Conservation (phyloP, 2,113 vertebrate genomes). For the Geococcyx californianus region DNA sequence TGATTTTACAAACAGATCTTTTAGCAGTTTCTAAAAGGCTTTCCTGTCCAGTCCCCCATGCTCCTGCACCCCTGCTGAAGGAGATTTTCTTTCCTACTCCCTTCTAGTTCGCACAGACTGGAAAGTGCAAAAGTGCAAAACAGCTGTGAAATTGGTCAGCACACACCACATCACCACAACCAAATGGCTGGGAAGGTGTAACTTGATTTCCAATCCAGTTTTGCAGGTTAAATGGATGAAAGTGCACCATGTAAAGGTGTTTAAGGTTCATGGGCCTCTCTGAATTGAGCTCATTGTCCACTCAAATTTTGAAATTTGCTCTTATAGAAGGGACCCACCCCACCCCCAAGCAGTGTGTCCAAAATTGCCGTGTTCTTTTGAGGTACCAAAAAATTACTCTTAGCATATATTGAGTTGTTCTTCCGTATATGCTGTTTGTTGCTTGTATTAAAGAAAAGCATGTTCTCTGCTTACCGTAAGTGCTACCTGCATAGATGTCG, state of each 20-base stretch:
- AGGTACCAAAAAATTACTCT: neutral
- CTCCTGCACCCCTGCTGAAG: neutral
- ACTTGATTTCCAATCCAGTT: neutral
- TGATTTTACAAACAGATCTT: neutral
- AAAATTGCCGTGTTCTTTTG: neutral
- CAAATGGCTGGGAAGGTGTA: neutral
- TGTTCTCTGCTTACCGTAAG: neutral
- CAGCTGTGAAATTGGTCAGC: neutral
- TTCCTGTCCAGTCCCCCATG: neutral
- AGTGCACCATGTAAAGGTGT: rapidly evolving
- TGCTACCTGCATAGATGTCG: neutral
- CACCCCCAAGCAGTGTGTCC: rapidly evolving
- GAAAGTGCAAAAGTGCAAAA: neutral
- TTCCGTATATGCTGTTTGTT: neutral
- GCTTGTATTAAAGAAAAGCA: neutral
- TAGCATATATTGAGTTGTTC: neutral
- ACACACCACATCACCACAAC: neutral
- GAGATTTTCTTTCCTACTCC: neutral
- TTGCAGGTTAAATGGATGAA: neutral
- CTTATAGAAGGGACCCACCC: neutral
- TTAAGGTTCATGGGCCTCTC: neutral
- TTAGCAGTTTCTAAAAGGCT: neutral
- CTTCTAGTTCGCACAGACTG: neutral
- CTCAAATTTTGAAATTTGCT: neutral
- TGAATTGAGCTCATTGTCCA: neutral